Evolutionary conservation across 2,797 vertebrate species (phyloP), one percentile per base, ranked within the genome.

Genomic region (Loriculus beryllinus): DNA sequence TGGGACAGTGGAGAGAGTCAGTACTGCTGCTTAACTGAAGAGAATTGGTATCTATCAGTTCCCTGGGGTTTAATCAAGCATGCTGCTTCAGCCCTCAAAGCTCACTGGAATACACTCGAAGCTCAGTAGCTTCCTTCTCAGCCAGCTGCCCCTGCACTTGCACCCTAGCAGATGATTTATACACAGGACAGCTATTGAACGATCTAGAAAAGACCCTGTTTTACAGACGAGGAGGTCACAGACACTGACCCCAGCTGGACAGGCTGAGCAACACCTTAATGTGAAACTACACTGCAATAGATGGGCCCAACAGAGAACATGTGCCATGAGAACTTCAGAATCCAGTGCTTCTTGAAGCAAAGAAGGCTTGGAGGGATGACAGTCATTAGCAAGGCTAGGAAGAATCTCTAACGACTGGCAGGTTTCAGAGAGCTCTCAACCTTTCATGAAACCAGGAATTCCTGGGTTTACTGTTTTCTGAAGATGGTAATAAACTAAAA

Each of bases 81-180:
- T 20, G 12, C 12, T 31, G 68, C 31, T 26, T 40, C 31, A 62
- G 63, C 42, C 31, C 42, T 56, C 56, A 51, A 39, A 64, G n/a
- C 1, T 0, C 43, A 37, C 28, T n/a, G n/a, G 37, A 18, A 28
- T 1, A 2, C 1, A 1, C 39, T 64, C 37, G 43, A 70, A 82
- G 33, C 37, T 82, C 86, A 28, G 31, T 4, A 88, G 35, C 47
- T 62, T 82, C 40, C 54, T 42, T 17, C 54, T 49, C 48, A 57
- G 17, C 11, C 28, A 82, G 37, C n/a, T 89, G 71, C 54, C 29
- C 22, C 33, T 74, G 60, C 45, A 18, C 39, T 54, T 40, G 62
- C 14, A 47, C 17, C 15, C 15, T 49, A 69, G 14, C 9, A 69
- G 47, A 37, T 26, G 4, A 62, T 42, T 13, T 37, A 17, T 10